A percentile compares a stretch with the other conserved stretches of the same genome.
Conservation (phyloP, 2,113 vertebrate species). For the Phyllostomus discolor region DNA sequence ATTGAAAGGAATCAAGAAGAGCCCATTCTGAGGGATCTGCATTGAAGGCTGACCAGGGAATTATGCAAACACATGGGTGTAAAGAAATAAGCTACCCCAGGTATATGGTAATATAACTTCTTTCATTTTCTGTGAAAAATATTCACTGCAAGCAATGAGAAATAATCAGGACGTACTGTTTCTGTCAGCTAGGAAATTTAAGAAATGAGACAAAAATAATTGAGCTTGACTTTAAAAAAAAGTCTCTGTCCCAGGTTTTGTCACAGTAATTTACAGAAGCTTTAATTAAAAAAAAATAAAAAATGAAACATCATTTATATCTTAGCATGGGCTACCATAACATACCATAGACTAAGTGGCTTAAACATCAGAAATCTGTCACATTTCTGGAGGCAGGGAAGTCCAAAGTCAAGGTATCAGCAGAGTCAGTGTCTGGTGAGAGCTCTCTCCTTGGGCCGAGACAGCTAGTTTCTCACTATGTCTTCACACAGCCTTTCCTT, state of each 20-base stretch:
- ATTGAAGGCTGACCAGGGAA: not conserved
- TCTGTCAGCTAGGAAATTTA: not conserved
- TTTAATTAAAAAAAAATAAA: not conserved
- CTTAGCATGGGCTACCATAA: not conserved
- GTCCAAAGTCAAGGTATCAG: not conserved
- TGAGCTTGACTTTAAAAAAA: not conserved
- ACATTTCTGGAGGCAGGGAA: not conserved
- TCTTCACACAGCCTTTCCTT: not conserved
- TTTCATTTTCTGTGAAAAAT: not conserved
- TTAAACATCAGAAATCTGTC: not conserved
- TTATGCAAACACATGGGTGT: not conserved
- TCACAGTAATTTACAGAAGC: not conserved
- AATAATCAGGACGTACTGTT: not conserved
- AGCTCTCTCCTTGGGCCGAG: not conserved
- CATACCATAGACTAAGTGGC: not conserved
- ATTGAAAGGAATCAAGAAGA: not conserved
- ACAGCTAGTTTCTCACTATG: not conserved
- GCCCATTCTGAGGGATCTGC: not conserved
- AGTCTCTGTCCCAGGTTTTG: not conserved
- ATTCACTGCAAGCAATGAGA: not conserved
- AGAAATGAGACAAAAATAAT: slow-evolving; percentile 3
- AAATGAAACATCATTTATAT: not conserved
- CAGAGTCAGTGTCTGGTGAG: not conserved
- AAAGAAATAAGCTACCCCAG: not conserved
- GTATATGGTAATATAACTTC: not conserved